Evolutionary conservation across 2,888 invertebrate species (phyloP), one percentile per base, ranked within the genome.

Genomic region (Catocala nupta): DNA sequence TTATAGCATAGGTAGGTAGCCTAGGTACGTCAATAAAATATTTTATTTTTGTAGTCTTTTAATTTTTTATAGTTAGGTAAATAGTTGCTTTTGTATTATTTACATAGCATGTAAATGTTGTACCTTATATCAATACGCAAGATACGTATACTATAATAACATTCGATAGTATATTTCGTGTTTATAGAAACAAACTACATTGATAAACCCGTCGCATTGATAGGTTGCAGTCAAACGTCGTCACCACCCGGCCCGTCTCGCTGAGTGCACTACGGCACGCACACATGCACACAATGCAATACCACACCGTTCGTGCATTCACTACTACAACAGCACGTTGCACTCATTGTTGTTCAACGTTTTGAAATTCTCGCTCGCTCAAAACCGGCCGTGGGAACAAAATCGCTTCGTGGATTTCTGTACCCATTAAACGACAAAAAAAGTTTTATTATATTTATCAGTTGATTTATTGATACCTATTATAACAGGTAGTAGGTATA

Each of bases 261-360:
- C 58, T 16, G 64, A 75, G 70, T 73, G 69, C 73, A 76, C 70
- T 69, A 73, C 70, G 65, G 66, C 71, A 74, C 78, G 63, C 80
- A 81, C 82, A 81, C 79, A 76, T 56, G 53, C 67, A 69, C 60
- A 59, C 54, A 68, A 70, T 80, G 77, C 78, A 81, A 76, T 73
- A 78, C 77, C 77, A 79, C 70, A 25, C 11, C 81, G 68, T 75
- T 72, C 63, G 44, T 72, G 74, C 70, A 76, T 80, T 84, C 83
- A 85, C 77, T 66, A 78, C 78, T 65, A 73, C 75, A 68, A 63
- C 49, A 66, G 80, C 81, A 80, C 75, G 79, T 75, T 87, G 86
- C 88, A 88, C 84, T 90, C 89, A 92, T 91, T 91, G 91, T 91
- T 89, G 91, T 91, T 89, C 86, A 85, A 84, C 87, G 86, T 88